Percentiles rank a stretch among this genome's conserved stretches.
Evolutionary conservation across 1,140 invertebrate genomes (phyloP).

Genomic region (Drosophila chauvacae): DNA sequence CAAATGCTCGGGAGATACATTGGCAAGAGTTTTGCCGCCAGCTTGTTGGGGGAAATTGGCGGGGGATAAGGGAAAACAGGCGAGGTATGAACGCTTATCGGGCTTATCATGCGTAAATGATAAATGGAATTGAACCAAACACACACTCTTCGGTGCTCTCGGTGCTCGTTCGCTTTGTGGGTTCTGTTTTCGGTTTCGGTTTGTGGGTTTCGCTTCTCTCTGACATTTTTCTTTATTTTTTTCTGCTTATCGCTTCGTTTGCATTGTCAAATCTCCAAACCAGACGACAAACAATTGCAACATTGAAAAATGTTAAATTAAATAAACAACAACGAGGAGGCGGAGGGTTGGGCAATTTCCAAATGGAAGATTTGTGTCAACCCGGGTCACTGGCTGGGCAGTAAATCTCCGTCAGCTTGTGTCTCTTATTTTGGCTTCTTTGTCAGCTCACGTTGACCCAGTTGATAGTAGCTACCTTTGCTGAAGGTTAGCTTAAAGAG

Average conservation of each 20-base stretch:
- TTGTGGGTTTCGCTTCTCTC: slow-evolving; percentile 23
- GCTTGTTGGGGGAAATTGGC: slow-evolving; percentile 8
- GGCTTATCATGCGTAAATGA: slow-evolving; percentile 72
- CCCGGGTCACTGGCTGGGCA: slow-evolving; percentile 5
- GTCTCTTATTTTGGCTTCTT: slow-evolving; percentile 4
- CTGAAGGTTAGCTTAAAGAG: background rate
- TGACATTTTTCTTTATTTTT: slow-evolving; percentile 10
- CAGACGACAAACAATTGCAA: slow-evolving; percentile 53
- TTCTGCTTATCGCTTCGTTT: slow-evolving; percentile 39
- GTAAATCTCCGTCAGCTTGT: slow-evolving; percentile 27
- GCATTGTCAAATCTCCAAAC: slow-evolving; percentile 45
- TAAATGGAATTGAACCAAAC: slow-evolving; percentile 65
- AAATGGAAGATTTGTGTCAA: slow-evolving; percentile 25
- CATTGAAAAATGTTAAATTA: slow-evolving; percentile 44
- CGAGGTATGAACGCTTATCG: slow-evolving; percentile 56
- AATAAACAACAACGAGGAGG: slow-evolving; percentile 26
- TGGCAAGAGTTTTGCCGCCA: slow-evolving; percentile 31
- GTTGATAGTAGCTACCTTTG: background rate
- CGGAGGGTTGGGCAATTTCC: slow-evolving; percentile 21
- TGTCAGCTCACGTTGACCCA: background rate
- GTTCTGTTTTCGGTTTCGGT: slow-evolving; percentile 40
- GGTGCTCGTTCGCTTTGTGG: slow-evolving; percentile 7
- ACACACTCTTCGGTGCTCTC: slow-evolving; percentile 16
- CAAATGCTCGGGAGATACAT: slow-evolving; percentile 30
- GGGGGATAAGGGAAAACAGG: background rate